phyloP scores from a whole-genome alignment of 1,140 invertebrate species.

The Chironomus tepperi region DNA sequence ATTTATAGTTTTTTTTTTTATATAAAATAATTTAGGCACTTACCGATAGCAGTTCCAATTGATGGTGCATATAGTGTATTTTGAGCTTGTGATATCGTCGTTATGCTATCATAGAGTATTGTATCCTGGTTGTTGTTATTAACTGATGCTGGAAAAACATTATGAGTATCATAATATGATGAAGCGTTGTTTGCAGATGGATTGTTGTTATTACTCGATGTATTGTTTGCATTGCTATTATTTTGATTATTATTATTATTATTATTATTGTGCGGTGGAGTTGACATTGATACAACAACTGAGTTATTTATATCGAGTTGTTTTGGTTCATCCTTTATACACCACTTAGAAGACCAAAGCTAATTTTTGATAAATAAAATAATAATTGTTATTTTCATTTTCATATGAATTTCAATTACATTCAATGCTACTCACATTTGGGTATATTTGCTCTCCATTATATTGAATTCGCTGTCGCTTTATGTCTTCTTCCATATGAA shows the following conservation, averaged over 20 bases:
- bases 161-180: constrained; percentile 54
- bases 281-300: constrained; percentile 1
- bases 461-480: constrained; percentile 79
- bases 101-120: constrained; percentile 61
- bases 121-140: constrained; percentile 36
- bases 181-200: constrained; percentile 30
- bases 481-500: constrained; percentile 71
- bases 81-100: constrained; percentile 63
- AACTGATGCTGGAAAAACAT: constrained; percentile 49
- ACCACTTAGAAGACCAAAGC: constrained; percentile 82
- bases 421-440: constrained; percentile 60
- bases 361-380: constrained; percentile 42
- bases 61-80: constrained; percentile 66
- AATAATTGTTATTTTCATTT: too few species aligned
- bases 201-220: neutral
- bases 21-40: too few species aligned
- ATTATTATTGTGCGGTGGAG: constrained; percentile 16
- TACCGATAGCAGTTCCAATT: constrained; percentile 62
- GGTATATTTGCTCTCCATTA: constrained; percentile 81
- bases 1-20: too few species aligned
- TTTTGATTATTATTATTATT: constrained; percentile 14
- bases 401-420: neutral
- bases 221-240: constrained; percentile 11
- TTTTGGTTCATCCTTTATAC: constrained; percentile 80
- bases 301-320: constrained; percentile 55